Base-by-base conservation (phyloP, 2,113 vertebrate species). In the Thunnus maccoyii region DNA sequence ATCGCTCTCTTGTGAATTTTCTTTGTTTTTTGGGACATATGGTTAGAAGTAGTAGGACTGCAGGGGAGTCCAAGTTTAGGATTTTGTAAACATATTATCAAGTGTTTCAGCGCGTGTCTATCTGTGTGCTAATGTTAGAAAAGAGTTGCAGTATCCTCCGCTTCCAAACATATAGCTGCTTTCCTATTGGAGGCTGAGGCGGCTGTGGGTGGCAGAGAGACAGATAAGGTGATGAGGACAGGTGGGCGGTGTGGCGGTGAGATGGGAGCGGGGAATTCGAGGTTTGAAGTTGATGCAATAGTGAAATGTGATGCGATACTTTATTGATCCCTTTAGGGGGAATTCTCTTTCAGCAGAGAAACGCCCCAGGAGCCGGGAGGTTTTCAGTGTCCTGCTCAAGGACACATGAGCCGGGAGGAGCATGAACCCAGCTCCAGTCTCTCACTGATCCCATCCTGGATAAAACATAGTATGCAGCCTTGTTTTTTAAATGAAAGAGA, bases 11-110 rank as follows among this genome's bases (percentile, higher is more conserved):
- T 73, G 62, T 75, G 18, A 18, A 65, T 14, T 64, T 57, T 58
- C 60, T 36, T 72, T 72, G n/a, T 75, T 14, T n/a, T 63, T 83
- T n/a, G 30, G 52, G 65, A 47, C 14, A 1, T 63, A 27, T 78
- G 50, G 41, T 74, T 68, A 17, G 54, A 36, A 65, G 56, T 14
- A 11, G n/a, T n/a, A 41, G 36, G 47, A 22, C 69, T 55, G 47
- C 67, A 32, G 48, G 5, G 7, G 3, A 36, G 36, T 41, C 36
- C 36, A 41, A 47, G 48, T 1, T 70, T 5, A 48, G 69, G 46
- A 58, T 52, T 36, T 68, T 77, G 32, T 44, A 16, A 55, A 61
- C 14, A 16, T 51, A 66, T 65, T 22, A 17, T 41, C n/a, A 47
- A 48, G 60, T 57, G 18, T 48, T 65, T 63, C 2, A 0, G 36